These are phyloP conservation scores for Ceraclea dissimilis DNA, from an alignment of 2,888 invertebrate species.

Conservation along the genomic window DNA sequence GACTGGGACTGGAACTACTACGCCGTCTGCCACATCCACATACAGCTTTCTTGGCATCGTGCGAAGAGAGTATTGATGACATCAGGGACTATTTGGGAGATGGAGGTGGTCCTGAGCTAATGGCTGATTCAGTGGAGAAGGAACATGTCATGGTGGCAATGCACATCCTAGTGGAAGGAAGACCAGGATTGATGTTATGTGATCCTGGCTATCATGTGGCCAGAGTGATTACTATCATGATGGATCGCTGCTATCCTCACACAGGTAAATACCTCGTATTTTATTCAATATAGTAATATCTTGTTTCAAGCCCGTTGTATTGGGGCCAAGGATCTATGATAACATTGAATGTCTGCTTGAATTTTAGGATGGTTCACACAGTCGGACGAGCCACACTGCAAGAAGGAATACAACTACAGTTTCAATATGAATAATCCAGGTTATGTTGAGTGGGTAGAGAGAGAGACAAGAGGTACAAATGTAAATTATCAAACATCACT, in stretches of 20 bases:
- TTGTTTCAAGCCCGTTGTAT: too few species aligned
- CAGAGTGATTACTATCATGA: constrained; percentile 79
- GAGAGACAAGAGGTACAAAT: constrained; percentile 60
- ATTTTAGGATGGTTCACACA: constrained; percentile 73
- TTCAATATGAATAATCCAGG: constrained; percentile 59
- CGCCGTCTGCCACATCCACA: constrained; percentile 56
- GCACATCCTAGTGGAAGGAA: constrained; percentile 62
- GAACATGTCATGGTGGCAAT: constrained; percentile 82
- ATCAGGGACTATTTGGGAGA: constrained; percentile 54
- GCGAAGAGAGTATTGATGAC: constrained; percentile 73
- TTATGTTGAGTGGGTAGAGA: constrained; percentile 82
- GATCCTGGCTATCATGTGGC: constrained; percentile 91
- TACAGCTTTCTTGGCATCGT: constrained; percentile 70
- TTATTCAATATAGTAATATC: neutral
- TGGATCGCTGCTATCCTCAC: constrained; percentile 76
- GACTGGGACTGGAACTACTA: constrained; percentile 74
- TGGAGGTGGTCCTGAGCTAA: constrained; percentile 47
- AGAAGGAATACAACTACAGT: constrained; percentile 78
- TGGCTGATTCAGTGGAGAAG: constrained; percentile 64
- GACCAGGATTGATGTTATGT: constrained; percentile 70
- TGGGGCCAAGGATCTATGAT: too few species aligned
- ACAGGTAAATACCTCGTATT: constrained; percentile 50
- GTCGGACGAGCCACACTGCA: constrained; percentile 65
- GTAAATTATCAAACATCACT: constrained; percentile 62
- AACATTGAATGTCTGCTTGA: neutral